Evolutionary conservation across 2,113 vertebrate genomes (phyloP).

Genomic region (Pseudonaja textilis): DNA sequence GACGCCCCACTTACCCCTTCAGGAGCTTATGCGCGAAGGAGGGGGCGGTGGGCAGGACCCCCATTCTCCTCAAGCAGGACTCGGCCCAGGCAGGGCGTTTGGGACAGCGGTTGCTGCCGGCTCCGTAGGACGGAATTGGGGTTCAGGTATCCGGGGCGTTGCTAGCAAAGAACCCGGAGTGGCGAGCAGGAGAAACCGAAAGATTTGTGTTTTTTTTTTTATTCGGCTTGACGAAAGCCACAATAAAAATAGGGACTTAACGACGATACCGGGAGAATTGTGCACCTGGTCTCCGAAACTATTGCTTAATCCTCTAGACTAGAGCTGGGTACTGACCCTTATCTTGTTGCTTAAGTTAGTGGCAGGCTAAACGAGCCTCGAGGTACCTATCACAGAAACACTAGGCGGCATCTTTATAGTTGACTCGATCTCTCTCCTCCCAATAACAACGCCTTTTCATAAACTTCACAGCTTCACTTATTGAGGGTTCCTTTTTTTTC

Average conservation of each 20-base stretch:
- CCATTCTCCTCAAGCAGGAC: not conserved
- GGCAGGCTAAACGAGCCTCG: not conserved
- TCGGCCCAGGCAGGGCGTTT: not conserved
- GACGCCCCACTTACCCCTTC: not conserved
- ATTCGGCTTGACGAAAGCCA: not conserved
- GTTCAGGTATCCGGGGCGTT: not conserved
- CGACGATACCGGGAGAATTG: not conserved
- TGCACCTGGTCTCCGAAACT: not conserved
- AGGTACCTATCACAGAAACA: not conserved
- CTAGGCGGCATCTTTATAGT: not conserved
- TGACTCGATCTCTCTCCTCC: not conserved
- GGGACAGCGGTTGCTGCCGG: not conserved
- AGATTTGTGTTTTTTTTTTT: not conserved
- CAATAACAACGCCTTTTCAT: not conserved
- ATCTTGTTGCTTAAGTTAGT: not conserved
- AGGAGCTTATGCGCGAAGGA: not conserved
- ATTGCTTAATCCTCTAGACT: not conserved
- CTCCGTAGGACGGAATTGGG: not conserved
- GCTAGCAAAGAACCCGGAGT: not conserved
- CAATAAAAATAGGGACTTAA: not conserved
- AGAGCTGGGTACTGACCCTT: not conserved
- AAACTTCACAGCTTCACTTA: not conserved
- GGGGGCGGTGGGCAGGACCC: too few species aligned
- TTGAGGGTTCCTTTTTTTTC: not conserved
- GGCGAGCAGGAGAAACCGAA: not conserved